Percentiles rank a stretch among this genome's conserved stretches.
Conservation (phyloP, 2,888 invertebrate species). For the Cryptosula pallasiana region DNA sequence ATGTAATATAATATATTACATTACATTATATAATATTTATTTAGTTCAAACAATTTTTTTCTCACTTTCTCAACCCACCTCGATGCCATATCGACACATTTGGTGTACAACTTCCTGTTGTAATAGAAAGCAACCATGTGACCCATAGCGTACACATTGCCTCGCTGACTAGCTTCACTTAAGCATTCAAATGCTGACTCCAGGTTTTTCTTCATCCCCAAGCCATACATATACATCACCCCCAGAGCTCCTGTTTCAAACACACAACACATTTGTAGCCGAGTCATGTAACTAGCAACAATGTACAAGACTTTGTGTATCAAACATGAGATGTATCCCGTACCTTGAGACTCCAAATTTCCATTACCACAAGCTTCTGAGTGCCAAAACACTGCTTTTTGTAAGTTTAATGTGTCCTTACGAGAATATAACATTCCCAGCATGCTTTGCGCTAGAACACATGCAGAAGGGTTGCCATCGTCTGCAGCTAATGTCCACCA, state of each 20-base stretch:
- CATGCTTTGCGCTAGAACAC: slow-evolving; percentile 48
- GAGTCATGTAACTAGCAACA: no score
- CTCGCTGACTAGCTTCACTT: slow-evolving; percentile 47
- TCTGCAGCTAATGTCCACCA: slow-evolving; percentile 51
- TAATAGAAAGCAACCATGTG: slow-evolving; percentile 51
- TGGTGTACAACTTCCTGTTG: slow-evolving; percentile 49
- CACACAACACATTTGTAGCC: no score
- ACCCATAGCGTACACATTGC: slow-evolving; percentile 54
- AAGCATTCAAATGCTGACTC: slow-evolving; percentile 47
- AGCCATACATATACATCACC: slow-evolving; percentile 51
- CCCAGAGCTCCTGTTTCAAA: slow-evolving; percentile 46
- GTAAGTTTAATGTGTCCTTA: slow-evolving; percentile 37
- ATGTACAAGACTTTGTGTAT: no score
- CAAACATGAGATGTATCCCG: not conserved
- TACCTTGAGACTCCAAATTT: slow-evolving; percentile 53
- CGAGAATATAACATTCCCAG: slow-evolving; percentile 51
- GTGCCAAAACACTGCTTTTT: slow-evolving; percentile 53
- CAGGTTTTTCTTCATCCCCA: slow-evolving; percentile 41
- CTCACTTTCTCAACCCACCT: no score
- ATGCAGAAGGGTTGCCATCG: slow-evolving; percentile 49
- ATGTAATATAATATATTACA: no score
- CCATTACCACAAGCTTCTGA: slow-evolving; percentile 53
- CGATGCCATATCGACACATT: slow-evolving; percentile 50
- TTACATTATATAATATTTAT: no score
- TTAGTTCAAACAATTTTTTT: no score